Evolutionary conservation across 2,888 invertebrate species (phyloP).

Genomic region (Ennomos fuscantarius): DNA sequence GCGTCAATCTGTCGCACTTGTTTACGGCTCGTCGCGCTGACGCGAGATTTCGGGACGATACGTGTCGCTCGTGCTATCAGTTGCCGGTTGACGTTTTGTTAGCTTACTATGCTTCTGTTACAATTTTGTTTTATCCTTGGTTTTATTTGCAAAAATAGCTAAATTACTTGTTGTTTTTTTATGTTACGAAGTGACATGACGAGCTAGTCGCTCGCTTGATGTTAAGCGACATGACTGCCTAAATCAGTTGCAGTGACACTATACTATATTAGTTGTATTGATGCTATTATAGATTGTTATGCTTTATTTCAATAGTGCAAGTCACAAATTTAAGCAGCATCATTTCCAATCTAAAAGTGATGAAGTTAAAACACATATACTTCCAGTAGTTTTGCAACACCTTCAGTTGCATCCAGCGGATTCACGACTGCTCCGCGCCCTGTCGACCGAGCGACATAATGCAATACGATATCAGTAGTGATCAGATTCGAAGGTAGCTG

Average conservation of each 20-base stretch:
- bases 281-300: too few species aligned
- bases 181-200: too few species aligned
- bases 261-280: too few species aligned
- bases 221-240: too few species aligned
- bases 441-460: neutral
- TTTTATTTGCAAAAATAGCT: too few species aligned
- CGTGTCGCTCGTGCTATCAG: conserved; percentile 25
- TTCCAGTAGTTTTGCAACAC: neutral
- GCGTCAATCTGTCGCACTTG: conserved; percentile 64
- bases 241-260: too few species aligned
- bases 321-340: neutral
- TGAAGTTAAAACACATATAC: neutral
- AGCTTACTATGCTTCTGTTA: neutral
- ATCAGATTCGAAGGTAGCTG: conserved; percentile 20
- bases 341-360: neutral
- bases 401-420: neutral
- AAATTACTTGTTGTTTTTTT: too few species aligned
- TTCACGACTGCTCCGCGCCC: neutral
- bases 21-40: conserved; percentile 52
- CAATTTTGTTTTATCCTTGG: too few species aligned
- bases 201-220: too few species aligned
- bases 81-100: conserved; percentile 18
- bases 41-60: conserved; percentile 1
- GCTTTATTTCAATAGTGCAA: too few species aligned
- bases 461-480: conserved; percentile 3